These are phyloP conservation scores for Rousettus madagascariensis DNA, from an alignment of 2,797 vertebrate genomes.

Conservation along the genomic window DNA sequence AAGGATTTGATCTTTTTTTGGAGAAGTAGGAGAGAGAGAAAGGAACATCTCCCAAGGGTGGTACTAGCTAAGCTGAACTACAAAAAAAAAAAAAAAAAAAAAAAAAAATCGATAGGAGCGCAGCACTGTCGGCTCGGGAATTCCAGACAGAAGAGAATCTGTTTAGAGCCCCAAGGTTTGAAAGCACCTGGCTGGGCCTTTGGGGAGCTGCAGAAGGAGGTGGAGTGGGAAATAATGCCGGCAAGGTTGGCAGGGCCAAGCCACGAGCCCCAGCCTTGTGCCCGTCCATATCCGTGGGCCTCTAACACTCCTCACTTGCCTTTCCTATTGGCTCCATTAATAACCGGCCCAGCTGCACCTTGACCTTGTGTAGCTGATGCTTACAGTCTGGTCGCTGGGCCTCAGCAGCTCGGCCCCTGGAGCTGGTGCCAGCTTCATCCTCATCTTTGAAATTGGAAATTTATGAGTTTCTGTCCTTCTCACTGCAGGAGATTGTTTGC, in stretches of 20 bases:
- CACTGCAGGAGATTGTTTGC: background rate
- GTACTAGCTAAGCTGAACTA: background rate
- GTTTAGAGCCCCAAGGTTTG: background rate
- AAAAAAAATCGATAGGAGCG: background rate
- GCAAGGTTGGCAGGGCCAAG: background rate
- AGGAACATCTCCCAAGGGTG: background rate
- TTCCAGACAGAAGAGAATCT: background rate
- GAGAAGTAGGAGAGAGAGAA: background rate
- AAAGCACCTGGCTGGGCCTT: background rate
- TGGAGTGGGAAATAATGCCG: rapidly evolving
- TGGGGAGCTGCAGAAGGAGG: background rate
- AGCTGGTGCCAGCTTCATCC: background rate
- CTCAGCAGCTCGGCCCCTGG: background rate
- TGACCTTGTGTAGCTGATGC: background rate
- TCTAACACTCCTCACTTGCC: background rate
- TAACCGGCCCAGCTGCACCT: background rate
- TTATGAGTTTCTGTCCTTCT: background rate
- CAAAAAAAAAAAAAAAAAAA: background rate
- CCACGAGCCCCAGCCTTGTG: no score
- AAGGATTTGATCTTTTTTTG: background rate
- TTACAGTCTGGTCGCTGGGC: background rate
- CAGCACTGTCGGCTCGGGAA: background rate
- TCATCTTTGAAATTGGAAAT: background rate
- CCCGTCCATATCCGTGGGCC: rapidly evolving
- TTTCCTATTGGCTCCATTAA: background rate